Conservation (phyloP, 2,888 invertebrate species). For the Agriotes lineatus region DNA sequence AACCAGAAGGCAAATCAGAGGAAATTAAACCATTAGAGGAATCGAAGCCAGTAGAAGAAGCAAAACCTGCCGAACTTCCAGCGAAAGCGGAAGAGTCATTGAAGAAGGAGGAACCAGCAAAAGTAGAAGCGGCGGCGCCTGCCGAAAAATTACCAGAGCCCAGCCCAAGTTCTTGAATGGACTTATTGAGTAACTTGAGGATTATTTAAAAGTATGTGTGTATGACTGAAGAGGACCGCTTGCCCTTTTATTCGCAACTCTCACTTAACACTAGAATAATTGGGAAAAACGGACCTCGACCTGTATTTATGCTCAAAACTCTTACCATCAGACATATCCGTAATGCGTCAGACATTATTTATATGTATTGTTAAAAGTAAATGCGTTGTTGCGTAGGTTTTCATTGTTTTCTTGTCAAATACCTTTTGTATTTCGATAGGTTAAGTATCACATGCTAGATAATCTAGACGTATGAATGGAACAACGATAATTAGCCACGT, state of each 20-base stretch:
- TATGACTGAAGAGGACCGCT: constrained; percentile 60
- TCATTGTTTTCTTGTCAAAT: constrained; percentile 28
- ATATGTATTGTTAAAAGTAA: constrained; percentile 28
- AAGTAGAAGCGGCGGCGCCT: constrained; percentile 47
- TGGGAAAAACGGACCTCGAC: constrained; percentile 60
- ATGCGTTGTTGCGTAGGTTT: constrained; percentile 27
- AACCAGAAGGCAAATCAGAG: constrained; percentile 49
- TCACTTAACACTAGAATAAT: constrained; percentile 60
- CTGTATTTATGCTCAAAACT: constrained; percentile 46
- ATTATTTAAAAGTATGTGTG: constrained; percentile 36
- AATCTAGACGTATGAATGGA: constrained; percentile 37
- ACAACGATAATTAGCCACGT: constrained; percentile 40
- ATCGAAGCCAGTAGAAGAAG: constrained; percentile 43
- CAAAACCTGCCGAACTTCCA: constrained; percentile 21
- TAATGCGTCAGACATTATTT: constrained; percentile 26
- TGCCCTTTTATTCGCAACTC: constrained; percentile 60
- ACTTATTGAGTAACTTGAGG: constrained; percentile 30
- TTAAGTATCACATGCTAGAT: constrained; percentile 30
- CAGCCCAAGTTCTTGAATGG: constrained; percentile 60
- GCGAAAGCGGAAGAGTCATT: constrained; percentile 28
- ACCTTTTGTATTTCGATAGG: constrained; percentile 12
- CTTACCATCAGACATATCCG: constrained; percentile 21
- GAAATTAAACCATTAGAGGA: constrained; percentile 45
- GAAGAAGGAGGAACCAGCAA: constrained; percentile 36
- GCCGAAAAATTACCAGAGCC: constrained; percentile 54